Conservation (phyloP, 2,797 vertebrate species). For the Pipistrellus nathusii region DNA sequence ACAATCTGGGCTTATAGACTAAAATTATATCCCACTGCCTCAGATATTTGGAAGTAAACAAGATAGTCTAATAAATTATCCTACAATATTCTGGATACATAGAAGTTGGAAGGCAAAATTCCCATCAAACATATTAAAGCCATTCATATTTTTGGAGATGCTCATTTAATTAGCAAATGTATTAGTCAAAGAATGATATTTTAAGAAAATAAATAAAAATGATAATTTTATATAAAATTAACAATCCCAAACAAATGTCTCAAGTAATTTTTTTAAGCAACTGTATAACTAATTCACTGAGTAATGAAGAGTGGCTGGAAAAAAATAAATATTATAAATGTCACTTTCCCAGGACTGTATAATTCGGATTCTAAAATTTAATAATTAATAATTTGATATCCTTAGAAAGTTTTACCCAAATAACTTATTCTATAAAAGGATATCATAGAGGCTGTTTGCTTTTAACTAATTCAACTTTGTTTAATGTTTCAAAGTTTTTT, state of each 20-base stretch:
- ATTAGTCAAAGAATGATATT: not conserved
- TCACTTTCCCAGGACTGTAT: not conserved
- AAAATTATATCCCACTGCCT: not conserved
- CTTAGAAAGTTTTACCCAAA: not conserved
- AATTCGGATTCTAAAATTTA: constrained; percentile 11
- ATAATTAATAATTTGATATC: not conserved
- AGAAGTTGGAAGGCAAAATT: not conserved
- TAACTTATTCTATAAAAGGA: not conserved
- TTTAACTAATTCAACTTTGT: not conserved
- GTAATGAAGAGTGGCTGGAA: not conserved
- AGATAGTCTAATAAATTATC: not conserved
- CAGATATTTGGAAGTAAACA: not conserved
- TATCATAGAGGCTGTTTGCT: not conserved
- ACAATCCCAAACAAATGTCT: not conserved
- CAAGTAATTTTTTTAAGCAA: not conserved
- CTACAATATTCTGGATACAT: not conserved
- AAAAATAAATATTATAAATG: not conserved
- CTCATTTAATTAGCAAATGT: not conserved
- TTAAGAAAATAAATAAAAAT: constrained; percentile 24
- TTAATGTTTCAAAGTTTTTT: not conserved
- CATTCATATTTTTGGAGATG: not conserved
- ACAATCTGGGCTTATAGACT: not conserved
- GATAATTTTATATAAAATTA: not conserved
- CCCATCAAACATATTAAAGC: not conserved
- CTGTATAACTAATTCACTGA: not conserved